A percentile compares a stretch with the other conserved stretches of the same genome.
These are phyloP conservation scores for Chelonus formosanus DNA, from an alignment of 2,888 invertebrate genomes.

Conservation along the genomic window DNA sequence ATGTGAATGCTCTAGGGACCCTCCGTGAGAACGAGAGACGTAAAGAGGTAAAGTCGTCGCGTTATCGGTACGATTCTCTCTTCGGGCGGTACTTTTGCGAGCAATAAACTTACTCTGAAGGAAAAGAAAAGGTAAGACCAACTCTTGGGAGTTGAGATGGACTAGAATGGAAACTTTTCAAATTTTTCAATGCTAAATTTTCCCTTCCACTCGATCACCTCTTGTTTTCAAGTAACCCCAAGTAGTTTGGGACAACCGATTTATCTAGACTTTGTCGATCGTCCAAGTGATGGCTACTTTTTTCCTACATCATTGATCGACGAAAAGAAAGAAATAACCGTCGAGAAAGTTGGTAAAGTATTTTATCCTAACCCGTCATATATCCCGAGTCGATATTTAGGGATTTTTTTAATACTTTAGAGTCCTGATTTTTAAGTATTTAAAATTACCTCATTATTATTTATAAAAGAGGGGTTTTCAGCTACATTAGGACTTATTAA, in stretches of 20 bases:
- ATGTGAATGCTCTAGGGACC: conserved; percentile 28
- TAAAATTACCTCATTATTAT: too few relatives aligned
- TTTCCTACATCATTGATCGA: not conserved
- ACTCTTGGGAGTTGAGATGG: not conserved
- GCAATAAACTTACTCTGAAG: conserved; percentile 28
- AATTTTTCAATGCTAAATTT: conserved; percentile 31
- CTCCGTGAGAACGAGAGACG: conserved; percentile 11
- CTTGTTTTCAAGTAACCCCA: conserved; percentile 16
- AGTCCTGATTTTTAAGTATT: too few relatives aligned
- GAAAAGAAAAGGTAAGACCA: conserved; percentile 1
- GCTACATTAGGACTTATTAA: too few relatives aligned
- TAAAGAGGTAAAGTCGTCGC: conserved; percentile 1
- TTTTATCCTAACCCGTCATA: too few relatives aligned
- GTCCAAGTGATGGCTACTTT: conserved; percentile 1
- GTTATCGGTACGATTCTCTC: conserved; percentile 30
- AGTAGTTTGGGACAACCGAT: conserved; percentile 3
- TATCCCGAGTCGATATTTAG: too few relatives aligned
- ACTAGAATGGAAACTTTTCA: conserved; percentile 18
- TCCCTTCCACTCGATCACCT: conserved; percentile 17
- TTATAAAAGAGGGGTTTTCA: too few relatives aligned
- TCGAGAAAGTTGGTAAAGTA: too few relatives aligned
- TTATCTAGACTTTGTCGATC: not conserved
- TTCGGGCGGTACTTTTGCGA: conserved; percentile 29
- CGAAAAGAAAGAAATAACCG: too few relatives aligned
- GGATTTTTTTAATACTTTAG: too few relatives aligned